These are phyloP conservation scores for Mormoops blainvillei DNA, from an alignment of 2,113 vertebrate species.

Conservation along the genomic window DNA sequence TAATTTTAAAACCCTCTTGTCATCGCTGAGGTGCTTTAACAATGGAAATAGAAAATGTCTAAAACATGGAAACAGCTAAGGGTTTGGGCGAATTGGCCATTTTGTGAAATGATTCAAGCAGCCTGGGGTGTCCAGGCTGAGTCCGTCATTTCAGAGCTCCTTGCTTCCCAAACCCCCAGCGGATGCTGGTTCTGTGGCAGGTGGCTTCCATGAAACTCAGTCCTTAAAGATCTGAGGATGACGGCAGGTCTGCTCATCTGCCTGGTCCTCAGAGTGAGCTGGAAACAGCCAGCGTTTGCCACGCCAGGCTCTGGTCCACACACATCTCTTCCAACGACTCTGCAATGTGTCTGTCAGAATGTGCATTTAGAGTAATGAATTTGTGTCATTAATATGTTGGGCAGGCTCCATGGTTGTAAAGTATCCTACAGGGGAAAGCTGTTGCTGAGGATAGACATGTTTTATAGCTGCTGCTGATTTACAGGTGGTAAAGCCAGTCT, in stretches of 20 bases:
- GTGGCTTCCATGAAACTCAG: neutral
- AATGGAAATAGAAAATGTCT: neutral
- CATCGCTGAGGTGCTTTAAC: neutral
- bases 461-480: conserved; percentile 79
- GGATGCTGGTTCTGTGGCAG: neutral
- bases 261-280: neutral
- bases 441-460: conserved; percentile 65
- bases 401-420: conserved; percentile 76
- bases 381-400: conserved; percentile 77
- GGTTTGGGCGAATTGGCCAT: no score
- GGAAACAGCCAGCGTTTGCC: neutral
- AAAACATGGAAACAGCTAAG: neutral
- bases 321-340: neutral
- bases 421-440: conserved; percentile 75
- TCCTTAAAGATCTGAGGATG: neutral
- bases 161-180: neutral
- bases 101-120: neutral
- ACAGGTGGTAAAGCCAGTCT: conserved; percentile 70
- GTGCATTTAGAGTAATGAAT: conserved; percentile 80
- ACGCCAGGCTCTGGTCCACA: neutral
- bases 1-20: neutral
- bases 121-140: no score
- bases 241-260: neutral
- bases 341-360: conserved; percentile 34
- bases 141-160: neutral